Conservation (phyloP, 2,888 invertebrate genomes). For the Hedya salicella region DNA sequence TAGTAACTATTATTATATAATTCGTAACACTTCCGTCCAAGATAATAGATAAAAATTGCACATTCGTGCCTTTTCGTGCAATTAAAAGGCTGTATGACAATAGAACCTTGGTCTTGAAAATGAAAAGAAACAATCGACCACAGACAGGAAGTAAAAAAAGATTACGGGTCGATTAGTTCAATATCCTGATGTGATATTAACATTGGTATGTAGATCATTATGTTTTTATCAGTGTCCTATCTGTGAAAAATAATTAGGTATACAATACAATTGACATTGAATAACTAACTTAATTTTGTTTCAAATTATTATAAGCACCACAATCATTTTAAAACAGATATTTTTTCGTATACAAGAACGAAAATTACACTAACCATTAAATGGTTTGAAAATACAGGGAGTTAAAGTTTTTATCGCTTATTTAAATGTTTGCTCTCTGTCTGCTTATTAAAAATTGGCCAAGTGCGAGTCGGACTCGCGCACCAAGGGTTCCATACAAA, state of each 20-base stretch:
- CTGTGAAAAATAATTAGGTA: conserved; percentile 16
- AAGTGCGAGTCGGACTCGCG: no score
- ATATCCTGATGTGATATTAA: conserved; percentile 39
- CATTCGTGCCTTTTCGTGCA: conserved; percentile 42
- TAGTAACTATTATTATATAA: conserved; percentile 12
- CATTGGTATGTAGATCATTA: conserved; percentile 39
- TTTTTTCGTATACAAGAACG: no score
- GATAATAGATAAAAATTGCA: conserved; percentile 35
- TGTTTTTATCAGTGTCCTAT: conserved; percentile 30
- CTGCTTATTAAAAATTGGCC: no score
- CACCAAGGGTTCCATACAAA: no score
- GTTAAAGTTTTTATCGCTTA: no score
- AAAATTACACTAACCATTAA: no score
- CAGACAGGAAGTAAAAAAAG: conserved; percentile 41
- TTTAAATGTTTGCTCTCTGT: no score
- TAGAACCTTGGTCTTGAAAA: conserved; percentile 43
- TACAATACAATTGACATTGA: conserved; percentile 5
- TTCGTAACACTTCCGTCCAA: conserved; percentile 28
- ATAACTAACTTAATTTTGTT: conserved; percentile 5
- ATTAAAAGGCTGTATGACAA: conserved; percentile 40
- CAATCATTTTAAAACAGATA: no score
- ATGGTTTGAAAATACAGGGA: no score
- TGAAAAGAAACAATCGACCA: conserved; percentile 41
- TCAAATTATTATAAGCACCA: no score
- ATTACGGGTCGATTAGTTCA: conserved; percentile 39